Base-by-base conservation (phyloP, 2,888 invertebrate species). In the Parnassius glacialis region DNA sequence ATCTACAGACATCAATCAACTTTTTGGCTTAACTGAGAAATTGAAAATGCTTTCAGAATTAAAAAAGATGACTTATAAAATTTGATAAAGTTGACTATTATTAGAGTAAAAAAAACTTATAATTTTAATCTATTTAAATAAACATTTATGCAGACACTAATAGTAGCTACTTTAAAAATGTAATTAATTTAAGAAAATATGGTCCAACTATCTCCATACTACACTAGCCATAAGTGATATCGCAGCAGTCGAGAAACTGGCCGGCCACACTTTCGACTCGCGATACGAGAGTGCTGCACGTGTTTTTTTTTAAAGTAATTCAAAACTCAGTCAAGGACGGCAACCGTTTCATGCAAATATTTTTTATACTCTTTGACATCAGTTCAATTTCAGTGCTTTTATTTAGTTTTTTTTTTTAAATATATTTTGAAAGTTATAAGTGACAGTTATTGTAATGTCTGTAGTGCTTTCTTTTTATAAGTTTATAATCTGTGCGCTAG, bases 271-370 rank as follows among this genome's bases (percentile, higher is more conserved):
- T 65, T 62, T 59, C 59, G 60, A 59, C 51, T 43, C 61, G 65
- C 64, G 57, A 44, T 65, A 64, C 67, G 67, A 61, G 64, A 62
- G 67, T 58, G 68, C 61, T 64, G 55, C 67, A 68, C 68, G 70
- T 69, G 58, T 64, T 65, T 16, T 52, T 63, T 16, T 68, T 64
- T 62, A 52, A 63, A 56, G 13, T 34, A 51, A 52, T 52, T 59
- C 25, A 56, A 59, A 63, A 63, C 47, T 59, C 55, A 56, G 63
- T 55, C 63, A 63, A 56, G 57, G 62, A 50, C 52, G 47, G 42
- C 59, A 52, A 59, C 60, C 16, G 20, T 34, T 55, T 55, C 48
- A 41, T 34, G 52, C 56, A 52, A 20, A 52, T 45, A 20, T 16
- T 54, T 48, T 13, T 42, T 41, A 55, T 42, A 41, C 13, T 13